Evolutionary conservation across 2,113 vertebrate species (phyloP).

Genomic region (Petrocephalus zakoni): DNA sequence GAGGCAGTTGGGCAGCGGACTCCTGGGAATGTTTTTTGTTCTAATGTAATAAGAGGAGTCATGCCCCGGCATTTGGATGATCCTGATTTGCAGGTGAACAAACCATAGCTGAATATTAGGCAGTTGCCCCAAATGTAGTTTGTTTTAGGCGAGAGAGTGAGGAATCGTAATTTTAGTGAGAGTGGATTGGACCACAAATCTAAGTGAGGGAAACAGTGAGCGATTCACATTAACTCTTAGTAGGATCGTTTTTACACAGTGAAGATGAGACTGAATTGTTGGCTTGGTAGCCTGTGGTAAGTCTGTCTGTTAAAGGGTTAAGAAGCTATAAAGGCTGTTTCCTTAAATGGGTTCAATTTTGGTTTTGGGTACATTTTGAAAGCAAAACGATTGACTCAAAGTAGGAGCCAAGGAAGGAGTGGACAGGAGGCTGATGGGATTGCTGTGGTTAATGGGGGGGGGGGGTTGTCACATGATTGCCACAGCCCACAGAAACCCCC

Average conservation of each 20-base stretch:
- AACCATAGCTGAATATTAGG: background rate
- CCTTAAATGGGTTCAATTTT: background rate
- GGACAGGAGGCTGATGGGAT: conserved; percentile 5
- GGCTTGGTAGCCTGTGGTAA: background rate
- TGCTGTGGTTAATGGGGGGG: background rate
- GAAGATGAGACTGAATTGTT: background rate
- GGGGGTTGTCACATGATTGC: background rate
- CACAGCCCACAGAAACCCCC: background rate
- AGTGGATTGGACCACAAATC: background rate
- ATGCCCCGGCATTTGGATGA: background rate
- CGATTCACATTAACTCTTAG: background rate
- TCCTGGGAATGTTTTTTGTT: background rate
- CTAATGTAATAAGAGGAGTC: background rate
- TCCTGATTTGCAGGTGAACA: background rate
- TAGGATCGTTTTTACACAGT: background rate
- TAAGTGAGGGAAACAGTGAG: background rate
- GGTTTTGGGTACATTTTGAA: background rate
- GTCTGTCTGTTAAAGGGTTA: background rate
- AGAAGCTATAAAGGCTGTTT: background rate
- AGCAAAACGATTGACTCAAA: conserved; percentile 4
- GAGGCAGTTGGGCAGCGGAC: background rate
- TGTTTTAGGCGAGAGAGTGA: background rate
- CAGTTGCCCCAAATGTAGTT: background rate
- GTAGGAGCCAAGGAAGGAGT: background rate
- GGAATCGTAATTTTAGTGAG: background rate